Conservation (phyloP, 1,140 invertebrate species). For the Drosophila sturtevanti region DNA sequence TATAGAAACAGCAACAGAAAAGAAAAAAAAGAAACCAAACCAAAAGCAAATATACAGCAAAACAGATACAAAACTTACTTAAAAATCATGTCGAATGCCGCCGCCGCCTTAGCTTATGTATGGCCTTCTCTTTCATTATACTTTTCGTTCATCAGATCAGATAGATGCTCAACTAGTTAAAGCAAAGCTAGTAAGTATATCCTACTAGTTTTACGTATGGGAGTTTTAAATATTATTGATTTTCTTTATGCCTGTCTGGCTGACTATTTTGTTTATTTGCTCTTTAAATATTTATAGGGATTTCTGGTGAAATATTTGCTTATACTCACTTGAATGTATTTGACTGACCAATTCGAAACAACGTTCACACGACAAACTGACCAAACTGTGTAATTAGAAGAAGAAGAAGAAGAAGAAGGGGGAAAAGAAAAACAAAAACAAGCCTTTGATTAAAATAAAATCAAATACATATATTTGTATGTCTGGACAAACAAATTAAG, state of each 20-base stretch:
- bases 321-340: no score
- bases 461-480: conserved; percentile 29
- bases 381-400: conserved; percentile 3
- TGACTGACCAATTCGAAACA: no score
- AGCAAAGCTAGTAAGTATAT: conserved; percentile 39
- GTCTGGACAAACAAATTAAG: conserved; percentile 36
- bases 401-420: no score
- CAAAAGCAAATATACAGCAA: conserved; percentile 21
- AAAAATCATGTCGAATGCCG: background rate
- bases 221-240: conserved; percentile 28
- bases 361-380: background rate
- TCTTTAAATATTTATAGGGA: conserved; percentile 53
- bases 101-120: background rate
- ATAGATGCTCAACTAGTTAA: conserved; percentile 50
- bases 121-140: no score
- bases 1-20: background rate
- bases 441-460: conserved; percentile 46
- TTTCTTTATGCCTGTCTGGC: no score
- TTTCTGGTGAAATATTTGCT: conserved; percentile 15
- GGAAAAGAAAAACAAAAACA: no score
- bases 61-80: conserved; percentile 12
- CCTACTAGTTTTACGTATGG: conserved; percentile 66
- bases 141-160: no score
- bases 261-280: conserved; percentile 30
- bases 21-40: background rate